phyloP scores from a whole-genome alignment of 2,797 vertebrate species.

The Euthynnus affinis region DNA sequence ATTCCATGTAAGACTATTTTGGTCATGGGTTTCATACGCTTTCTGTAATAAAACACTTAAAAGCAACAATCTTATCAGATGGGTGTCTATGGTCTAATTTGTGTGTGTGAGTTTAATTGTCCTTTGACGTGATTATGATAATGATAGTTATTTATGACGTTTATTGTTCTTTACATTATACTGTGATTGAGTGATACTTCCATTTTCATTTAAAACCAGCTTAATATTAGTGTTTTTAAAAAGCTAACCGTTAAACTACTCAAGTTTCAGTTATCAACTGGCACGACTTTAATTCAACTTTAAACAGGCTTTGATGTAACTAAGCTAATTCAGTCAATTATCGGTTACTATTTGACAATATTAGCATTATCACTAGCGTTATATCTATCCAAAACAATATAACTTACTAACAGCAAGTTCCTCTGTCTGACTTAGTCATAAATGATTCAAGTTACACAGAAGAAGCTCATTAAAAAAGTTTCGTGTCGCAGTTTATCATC shows the following conservation, averaged over 20 bases:
- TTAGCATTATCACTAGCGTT: not conserved
- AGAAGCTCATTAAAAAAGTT: not conserved
- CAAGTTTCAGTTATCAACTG: not conserved
- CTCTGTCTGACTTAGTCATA: fast-evolving
- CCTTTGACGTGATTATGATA: not conserved
- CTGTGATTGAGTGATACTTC: not conserved
- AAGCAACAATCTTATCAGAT: too few species aligned
- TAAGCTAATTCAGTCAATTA: not conserved
- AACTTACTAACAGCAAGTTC: not conserved
- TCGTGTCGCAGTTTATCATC: not conserved
- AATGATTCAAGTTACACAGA: not conserved
- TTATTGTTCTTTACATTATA: not conserved
- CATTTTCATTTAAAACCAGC: not conserved
- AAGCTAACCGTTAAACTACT: not conserved
- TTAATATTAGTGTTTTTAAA: not conserved
- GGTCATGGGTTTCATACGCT: too few species aligned
- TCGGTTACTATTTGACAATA: not conserved
- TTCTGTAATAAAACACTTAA: too few species aligned
- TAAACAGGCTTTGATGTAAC: not conserved
- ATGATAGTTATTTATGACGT: too few species aligned
- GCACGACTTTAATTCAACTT: not conserved
- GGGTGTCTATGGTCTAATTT: too few species aligned
- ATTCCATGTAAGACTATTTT: too few species aligned
- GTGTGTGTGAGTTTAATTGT: too few species aligned
- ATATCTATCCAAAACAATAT: not conserved